Percentiles rank a stretch among this genome's conserved stretches.
Conservation (phyloP, 2,797 vertebrate species). For the Agapornis canus region DNA sequence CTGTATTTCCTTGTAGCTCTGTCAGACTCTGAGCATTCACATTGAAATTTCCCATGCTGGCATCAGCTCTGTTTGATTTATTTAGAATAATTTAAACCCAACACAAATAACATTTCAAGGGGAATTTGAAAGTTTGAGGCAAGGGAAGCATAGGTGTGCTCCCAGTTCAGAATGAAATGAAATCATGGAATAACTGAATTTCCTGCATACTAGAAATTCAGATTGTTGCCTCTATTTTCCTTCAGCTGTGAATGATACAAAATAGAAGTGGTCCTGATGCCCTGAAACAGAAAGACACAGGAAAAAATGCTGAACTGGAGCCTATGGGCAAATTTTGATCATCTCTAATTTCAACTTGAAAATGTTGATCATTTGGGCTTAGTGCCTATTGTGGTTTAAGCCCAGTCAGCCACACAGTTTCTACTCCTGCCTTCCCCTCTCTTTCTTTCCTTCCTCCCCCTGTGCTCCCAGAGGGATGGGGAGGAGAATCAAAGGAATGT, state of each 20-base stretch:
- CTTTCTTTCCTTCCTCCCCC: too few relatives aligned
- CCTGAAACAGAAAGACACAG: not conserved
- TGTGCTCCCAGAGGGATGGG: too few relatives aligned
- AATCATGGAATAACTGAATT: conserved; percentile 12
- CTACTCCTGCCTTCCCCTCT: too few relatives aligned
- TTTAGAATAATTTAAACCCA: not conserved
- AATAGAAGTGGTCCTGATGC: not conserved
- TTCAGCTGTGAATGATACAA: not conserved
- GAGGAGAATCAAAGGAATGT: too few relatives aligned
- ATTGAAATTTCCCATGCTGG: not conserved
- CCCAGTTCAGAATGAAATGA: not conserved
- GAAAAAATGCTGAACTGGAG: not conserved
- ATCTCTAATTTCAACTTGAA: not conserved
- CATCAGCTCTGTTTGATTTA: conserved; percentile 4
- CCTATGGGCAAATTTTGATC: not conserved
- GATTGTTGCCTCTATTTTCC: not conserved
- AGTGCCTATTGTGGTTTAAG: too few relatives aligned
- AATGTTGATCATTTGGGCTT: not conserved
- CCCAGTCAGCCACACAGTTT: too few relatives aligned
- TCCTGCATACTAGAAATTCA: not conserved
- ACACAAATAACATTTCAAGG: not conserved
- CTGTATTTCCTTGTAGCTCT: not conserved
- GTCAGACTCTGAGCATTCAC: not conserved
- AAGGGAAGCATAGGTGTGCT: not conserved
- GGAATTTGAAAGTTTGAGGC: not conserved